Conservation (phyloP, 2,888 invertebrate genomes). For the Spilarctia lutea region DNA sequence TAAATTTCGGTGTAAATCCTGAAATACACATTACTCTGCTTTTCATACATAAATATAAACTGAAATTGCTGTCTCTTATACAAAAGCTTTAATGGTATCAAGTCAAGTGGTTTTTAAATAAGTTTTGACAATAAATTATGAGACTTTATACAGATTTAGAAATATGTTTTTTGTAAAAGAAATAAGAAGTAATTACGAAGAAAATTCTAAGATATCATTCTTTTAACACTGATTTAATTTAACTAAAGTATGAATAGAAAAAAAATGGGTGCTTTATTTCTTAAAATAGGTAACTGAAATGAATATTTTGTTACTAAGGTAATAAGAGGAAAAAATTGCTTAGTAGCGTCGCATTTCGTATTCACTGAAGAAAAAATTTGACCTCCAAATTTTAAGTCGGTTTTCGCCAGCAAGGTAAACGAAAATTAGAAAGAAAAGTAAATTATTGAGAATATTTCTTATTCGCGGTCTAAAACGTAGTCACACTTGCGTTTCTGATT, state of each 20-base stretch:
- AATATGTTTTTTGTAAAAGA: neutral
- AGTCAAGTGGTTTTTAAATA: neutral
- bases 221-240: neutral
- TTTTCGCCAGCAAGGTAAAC: neutral
- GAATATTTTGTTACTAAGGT: slow-evolving; percentile 3
- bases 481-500: too few relatives aligned
- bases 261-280: slow-evolving; percentile 5
- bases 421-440: neutral
- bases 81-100: neutral
- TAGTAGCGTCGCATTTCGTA: slow-evolving; percentile 6
- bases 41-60: neutral
- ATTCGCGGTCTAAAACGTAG: neutral
- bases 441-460: neutral
- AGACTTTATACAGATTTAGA: neutral
- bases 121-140: neutral
- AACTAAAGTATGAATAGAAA: neutral
- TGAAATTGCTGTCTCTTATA: neutral
- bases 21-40: neutral
- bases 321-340: slow-evolving; percentile 9
- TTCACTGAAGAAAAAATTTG: slow-evolving; percentile 1
- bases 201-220: neutral
- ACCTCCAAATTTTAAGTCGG: slow-evolving; percentile 9
- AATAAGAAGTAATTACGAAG: neutral
- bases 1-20: too few relatives aligned
- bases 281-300: slow-evolving; percentile 8